A percentile compares a stretch with the other conserved stretches of the same genome.
phyloP scores from a whole-genome alignment of 2,113 vertebrate genomes.

The Atherinomorus stipes region DNA sequence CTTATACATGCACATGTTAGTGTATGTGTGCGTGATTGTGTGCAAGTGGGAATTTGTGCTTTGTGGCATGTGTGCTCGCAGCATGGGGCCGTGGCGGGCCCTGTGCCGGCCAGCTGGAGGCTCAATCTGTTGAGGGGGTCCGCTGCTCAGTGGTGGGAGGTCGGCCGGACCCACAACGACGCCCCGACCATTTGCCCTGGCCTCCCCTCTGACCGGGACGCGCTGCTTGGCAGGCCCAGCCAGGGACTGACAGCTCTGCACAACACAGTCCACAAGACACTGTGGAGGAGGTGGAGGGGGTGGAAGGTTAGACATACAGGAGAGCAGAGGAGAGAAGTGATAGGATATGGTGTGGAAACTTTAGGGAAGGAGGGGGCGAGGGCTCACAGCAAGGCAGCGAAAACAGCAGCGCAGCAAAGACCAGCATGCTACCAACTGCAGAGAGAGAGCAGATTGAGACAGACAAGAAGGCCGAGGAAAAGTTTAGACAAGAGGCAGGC shows the following conservation, averaged over 20 bases:
- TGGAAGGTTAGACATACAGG: conserved; percentile 28
- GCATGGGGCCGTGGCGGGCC: conserved; percentile 78
- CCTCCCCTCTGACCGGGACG: conserved; percentile 75
- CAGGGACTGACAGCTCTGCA: conserved; percentile 83
- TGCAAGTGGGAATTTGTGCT: conserved; percentile 67
- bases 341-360: conserved; percentile 43
- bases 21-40: conserved; percentile 40
- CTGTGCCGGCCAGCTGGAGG: conserved; percentile 84
- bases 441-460: conserved; percentile 16
- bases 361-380: conserved; percentile 25
- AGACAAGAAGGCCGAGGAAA: conserved; percentile 4
- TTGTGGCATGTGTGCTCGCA: conserved; percentile 83
- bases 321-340: conserved; percentile 29
- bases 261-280: conserved; percentile 66
- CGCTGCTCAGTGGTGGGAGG: conserved; percentile 71
- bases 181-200: conserved; percentile 75
- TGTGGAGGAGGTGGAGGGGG: conserved; percentile 20
- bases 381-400: conserved; percentile 49
- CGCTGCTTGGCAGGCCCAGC: conserved; percentile 76
- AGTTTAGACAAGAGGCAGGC: not conserved
- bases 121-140: conserved; percentile 84
- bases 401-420: conserved; percentile 48
- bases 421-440: conserved; percentile 69
- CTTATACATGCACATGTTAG: conserved; percentile 27
- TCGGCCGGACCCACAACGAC: conserved; percentile 59